Conservation (phyloP, 2,797 vertebrate species). For the Hoplostethus atlanticus region DNA sequence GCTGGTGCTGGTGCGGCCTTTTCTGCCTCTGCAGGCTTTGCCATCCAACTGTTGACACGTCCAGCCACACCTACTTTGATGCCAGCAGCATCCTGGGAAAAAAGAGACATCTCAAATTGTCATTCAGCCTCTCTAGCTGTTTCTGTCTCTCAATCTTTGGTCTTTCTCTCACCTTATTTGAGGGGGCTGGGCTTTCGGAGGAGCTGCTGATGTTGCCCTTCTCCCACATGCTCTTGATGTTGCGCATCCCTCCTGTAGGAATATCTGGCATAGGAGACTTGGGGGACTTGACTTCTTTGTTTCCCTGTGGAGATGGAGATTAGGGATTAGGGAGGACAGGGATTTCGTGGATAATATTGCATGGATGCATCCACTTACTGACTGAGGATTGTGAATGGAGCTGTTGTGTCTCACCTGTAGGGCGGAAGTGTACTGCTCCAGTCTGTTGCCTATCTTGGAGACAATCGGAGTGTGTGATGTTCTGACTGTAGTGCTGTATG, state of each 20-base stretch:
- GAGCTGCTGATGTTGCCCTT: slow-evolving; percentile 89
- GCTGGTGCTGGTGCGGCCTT: slow-evolving; percentile 56
- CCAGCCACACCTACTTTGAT: slow-evolving; percentile 91
- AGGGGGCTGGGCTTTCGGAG: slow-evolving; percentile 83
- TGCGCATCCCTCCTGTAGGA: slow-evolving; percentile 89
- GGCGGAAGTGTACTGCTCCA: slow-evolving; percentile 94
- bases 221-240: slow-evolving; percentile 99
- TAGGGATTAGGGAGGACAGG: slow-evolving; percentile 2
- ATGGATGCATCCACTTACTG: neutral
- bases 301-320: slow-evolving; percentile 81
- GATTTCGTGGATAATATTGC: neutral
- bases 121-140: neutral
- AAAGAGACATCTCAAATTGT: slow-evolving; percentile 12
- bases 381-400: neutral
- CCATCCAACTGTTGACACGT: slow-evolving; percentile 92
- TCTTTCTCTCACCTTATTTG: slow-evolving; percentile 86
- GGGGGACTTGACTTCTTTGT: slow-evolving; percentile 86
- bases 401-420: slow-evolving; percentile 86
- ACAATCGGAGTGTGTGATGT: slow-evolving; percentile 88
- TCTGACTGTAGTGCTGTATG: slow-evolving; percentile 81
- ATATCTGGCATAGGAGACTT: slow-evolving; percentile 89
- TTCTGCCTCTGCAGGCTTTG: slow-evolving; percentile 81
- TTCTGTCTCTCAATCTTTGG: neutral
- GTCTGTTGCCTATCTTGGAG: slow-evolving; percentile 94
- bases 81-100: slow-evolving; percentile 87